Evolutionary conservation across 1,140 invertebrate genomes (phyloP), one percentile per base, ranked within the genome.

Genomic region (Scaptomyza graminum): DNA sequence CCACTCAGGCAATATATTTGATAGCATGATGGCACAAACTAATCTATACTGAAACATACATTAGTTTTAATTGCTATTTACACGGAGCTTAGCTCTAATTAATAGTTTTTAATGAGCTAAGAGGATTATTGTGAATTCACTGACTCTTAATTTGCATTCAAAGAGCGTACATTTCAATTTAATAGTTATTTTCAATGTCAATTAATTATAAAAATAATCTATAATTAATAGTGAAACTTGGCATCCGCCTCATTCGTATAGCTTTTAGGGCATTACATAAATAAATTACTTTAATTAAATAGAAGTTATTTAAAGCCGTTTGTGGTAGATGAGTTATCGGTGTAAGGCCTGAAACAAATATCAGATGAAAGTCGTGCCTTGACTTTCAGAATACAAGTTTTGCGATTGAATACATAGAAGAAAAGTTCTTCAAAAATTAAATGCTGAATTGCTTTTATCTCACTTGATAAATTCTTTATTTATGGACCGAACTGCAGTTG

Each of bases 81-180:
- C n/a, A 50, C 37, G 37, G 5, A 41, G 37, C 37, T 41, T 41
- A n/a, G 37, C 5, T 41, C 37, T 41, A n/a, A 12, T n/a, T 41
- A 41, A n/a, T 41, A n/a, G n/a, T 50, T 47, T 41, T 41, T 41
- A 41, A 41, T 41, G 37, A 41, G 37, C 12, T 41, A 41, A 41
- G 37, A 41, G 37, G 37, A 41, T 41, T 41, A 41, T 12, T 41
- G 31, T 34, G 31, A 34, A 34, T 34, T 34, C 31, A 34, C 31
- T 34, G 31, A 34, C 31, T 34, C 31, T 41, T 41, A n/a, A 41
- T 41, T 34, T 34, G 31, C 31, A 41, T n/a, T 41, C 0, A 12
- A 41, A n/a, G 5, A n/a, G 37, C 11, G n/a, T 2, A n/a, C 12
- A 41, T 41, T n/a, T 41, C 12, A n/a, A 41, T 41, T 3, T 41